Conservation (phyloP, 2,113 vertebrate genomes). For the Pelobates fuscus region DNA sequence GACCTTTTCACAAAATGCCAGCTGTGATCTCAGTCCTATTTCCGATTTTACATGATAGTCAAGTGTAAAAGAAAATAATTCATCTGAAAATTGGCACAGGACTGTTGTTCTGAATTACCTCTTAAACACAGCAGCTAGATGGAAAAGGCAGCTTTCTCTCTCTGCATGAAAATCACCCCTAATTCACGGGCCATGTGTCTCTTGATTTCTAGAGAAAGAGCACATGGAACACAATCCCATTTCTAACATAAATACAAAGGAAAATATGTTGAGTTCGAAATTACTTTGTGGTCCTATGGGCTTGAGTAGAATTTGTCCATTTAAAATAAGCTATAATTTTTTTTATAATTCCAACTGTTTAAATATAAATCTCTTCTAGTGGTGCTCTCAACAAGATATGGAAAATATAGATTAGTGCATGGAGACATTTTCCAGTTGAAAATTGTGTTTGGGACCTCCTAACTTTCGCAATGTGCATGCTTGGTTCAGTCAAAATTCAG, state of each 20-base stretch:
- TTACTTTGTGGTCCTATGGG: constrained; percentile 57
- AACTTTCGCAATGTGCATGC: no score
- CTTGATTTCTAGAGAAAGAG: constrained; percentile 58
- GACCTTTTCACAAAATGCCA: constrained; percentile 70
- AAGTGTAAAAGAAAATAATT: constrained; percentile 78
- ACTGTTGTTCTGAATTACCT: constrained; percentile 61
- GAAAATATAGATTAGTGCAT: not conserved
- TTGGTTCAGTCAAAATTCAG: no score
- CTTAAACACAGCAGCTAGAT: constrained; percentile 59
- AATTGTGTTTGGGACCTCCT: no score
- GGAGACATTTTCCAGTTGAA: not conserved
- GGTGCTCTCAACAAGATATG: constrained; percentile 18
- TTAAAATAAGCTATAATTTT: constrained; percentile 33
- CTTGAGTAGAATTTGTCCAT: constrained; percentile 49
- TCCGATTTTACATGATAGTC: constrained; percentile 66
- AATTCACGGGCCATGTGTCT: constrained; percentile 53
- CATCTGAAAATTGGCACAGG: constrained; percentile 70
- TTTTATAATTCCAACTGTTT: constrained; percentile 21
- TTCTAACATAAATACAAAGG: constrained; percentile 54
- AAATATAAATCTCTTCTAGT: constrained; percentile 13
- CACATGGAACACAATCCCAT: constrained; percentile 48
- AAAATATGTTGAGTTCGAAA: constrained; percentile 62
- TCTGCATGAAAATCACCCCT: constrained; percentile 57
- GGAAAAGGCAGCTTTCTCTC: constrained; percentile 48
- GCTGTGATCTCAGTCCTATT: constrained; percentile 65